Conservation (phyloP, 2,888 invertebrate species). For the Busseola fusca region DNA sequence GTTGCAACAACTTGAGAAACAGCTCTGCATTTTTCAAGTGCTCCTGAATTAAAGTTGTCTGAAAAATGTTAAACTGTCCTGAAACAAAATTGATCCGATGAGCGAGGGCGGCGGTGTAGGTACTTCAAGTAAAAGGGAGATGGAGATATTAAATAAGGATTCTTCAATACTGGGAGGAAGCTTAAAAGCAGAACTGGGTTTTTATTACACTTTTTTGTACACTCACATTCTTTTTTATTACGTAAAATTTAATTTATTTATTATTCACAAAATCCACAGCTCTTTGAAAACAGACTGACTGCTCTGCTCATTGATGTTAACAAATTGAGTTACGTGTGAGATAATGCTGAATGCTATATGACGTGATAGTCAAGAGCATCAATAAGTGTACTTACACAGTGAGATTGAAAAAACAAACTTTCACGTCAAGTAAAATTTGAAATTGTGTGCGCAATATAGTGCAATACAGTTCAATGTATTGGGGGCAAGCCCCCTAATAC, state of each 20-base stretch:
- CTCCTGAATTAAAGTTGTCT: slow-evolving; percentile 23
- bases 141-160: slow-evolving; percentile 34
- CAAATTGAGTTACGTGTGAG: not conserved
- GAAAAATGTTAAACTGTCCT: slow-evolving; percentile 47
- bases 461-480: no score
- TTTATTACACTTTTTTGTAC: not conserved
- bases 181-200: not conserved
- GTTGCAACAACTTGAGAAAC: slow-evolving; percentile 5
- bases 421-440: no score
- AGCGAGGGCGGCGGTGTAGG: slow-evolving; percentile 13
- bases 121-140: slow-evolving; percentile 25
- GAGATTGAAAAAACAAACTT: not conserved
- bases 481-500: no score
- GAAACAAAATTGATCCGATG: slow-evolving; percentile 46
- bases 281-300: no score
- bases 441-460: no score
- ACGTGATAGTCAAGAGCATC: no score
- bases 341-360: not conserved
- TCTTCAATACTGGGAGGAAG: slow-evolving; percentile 21
- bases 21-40: slow-evolving; percentile 40
- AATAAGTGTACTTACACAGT: not conserved
- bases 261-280: no score
- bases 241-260: no score
- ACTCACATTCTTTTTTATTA: not conserved
- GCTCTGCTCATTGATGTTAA: not conserved